phyloP scores from a whole-genome alignment of 2,797 vertebrate species.

The Selene dorsalis region DNA sequence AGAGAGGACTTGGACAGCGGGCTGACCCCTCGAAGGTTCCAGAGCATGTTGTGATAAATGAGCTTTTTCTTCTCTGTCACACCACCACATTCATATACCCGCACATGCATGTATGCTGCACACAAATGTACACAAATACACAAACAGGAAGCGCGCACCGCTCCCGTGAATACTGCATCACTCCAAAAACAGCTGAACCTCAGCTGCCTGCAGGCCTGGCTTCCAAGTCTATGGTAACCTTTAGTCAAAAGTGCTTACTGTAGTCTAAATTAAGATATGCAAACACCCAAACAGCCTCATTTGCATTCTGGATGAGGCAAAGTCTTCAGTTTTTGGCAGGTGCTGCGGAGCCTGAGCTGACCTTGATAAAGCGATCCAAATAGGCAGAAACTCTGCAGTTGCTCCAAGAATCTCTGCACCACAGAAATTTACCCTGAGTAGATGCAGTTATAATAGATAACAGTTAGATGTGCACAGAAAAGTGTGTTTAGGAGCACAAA shows the following conservation, averaged over 20 bases:
- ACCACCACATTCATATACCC: slow-evolving; percentile 20
- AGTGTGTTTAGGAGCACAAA: too few relatives aligned
- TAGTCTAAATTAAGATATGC: slow-evolving; percentile 53
- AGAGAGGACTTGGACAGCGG: slow-evolving; percentile 72
- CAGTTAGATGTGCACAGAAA: too few relatives aligned
- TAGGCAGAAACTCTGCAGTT: slow-evolving; percentile 7
- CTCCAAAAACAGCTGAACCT: slow-evolving; percentile 32
- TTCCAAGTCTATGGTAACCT: slow-evolving; percentile 40
- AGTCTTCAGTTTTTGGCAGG: slow-evolving; percentile 46
- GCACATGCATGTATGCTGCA: slow-evolving; percentile 2
- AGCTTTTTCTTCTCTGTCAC: slow-evolving; percentile 64
- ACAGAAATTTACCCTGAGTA: not conserved
- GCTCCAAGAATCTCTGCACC: slow-evolving; percentile 14
- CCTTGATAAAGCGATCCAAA: slow-evolving; percentile 35
- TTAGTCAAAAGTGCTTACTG: slow-evolving; percentile 51
- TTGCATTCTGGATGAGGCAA: slow-evolving; percentile 59
- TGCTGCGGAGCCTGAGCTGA: slow-evolving; percentile 41
- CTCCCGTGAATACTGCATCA: slow-evolving; percentile 20
- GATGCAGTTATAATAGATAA: not conserved
- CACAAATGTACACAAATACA: slow-evolving; percentile 14
- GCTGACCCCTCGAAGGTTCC: slow-evolving; percentile 80
- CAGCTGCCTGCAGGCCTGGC: slow-evolving; percentile 35
- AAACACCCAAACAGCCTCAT: slow-evolving; percentile 52
- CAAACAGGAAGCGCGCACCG: slow-evolving; percentile 13
- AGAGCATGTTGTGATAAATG: slow-evolving; percentile 84